phyloP scores from a whole-genome alignment of 2,113 vertebrate genomes.

The Saccopteryx leptura region DNA sequence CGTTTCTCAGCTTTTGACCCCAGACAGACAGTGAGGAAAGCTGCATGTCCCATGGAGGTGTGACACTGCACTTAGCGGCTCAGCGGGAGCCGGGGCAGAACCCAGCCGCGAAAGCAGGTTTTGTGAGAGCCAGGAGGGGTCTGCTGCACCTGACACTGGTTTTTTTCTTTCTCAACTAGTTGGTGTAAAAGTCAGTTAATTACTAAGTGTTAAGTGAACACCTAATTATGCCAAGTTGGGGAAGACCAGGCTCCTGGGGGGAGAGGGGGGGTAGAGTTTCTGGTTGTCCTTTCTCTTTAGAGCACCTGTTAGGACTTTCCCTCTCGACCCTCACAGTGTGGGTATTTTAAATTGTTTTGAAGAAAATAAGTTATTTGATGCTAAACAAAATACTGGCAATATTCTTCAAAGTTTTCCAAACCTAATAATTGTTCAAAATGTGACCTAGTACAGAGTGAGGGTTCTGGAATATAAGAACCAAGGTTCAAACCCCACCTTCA shows the following conservation, averaged over 20 bases:
- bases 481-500: neutral
- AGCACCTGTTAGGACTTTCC: neutral
- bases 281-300: neutral
- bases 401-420: constrained; percentile 57
- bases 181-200: constrained; percentile 75
- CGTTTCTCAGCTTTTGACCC: neutral
- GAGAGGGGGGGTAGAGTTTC: neutral
- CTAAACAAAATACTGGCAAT: constrained; percentile 36
- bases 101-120: neutral
- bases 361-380: constrained; percentile 4
- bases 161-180: constrained; percentile 35
- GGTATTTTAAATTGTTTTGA: neutral
- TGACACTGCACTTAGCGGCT: neutral
- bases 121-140: constrained; percentile 52
- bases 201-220: constrained; percentile 76
- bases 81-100: neutral
- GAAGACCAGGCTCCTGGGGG: constrained; percentile 6
- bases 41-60: neutral
- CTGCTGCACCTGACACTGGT: neutral
- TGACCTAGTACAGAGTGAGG: neutral
- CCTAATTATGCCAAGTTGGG: constrained; percentile 71
- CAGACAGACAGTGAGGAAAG: neutral
- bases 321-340: neutral
- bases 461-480: neutral
- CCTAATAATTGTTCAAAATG: constrained; percentile 57